Conservation (phyloP, 2,113 vertebrate genomes). For the Elanoides forficatus region DNA sequence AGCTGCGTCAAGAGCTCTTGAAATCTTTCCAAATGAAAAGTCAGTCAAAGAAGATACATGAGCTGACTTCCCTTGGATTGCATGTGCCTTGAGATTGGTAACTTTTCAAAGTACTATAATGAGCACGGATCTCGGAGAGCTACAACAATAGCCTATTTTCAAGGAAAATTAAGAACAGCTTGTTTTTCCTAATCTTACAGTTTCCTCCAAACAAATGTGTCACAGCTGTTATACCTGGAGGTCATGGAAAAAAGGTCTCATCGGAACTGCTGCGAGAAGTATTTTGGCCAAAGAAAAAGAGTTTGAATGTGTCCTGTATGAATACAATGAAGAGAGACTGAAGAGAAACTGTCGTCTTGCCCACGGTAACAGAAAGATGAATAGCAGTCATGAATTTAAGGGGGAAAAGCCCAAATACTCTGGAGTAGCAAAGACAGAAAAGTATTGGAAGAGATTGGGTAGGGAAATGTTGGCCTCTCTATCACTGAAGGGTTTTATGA, state of each 20-base stretch:
- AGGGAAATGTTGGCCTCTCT: neutral
- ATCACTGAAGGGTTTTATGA: neutral
- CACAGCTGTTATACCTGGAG: conserved; percentile 7
- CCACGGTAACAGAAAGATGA: neutral
- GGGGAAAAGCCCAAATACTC: neutral
- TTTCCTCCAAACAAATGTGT: neutral
- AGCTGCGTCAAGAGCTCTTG: neutral
- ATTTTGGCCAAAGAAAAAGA: neutral
- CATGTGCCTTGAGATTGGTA: neutral
- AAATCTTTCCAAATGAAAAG: neutral
- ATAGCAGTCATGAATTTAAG: neutral
- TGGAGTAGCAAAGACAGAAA: neutral
- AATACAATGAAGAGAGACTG: neutral
- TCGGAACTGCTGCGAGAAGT: neutral
- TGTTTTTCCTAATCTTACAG: neutral
- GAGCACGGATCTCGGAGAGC: neutral
- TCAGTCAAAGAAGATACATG: neutral
- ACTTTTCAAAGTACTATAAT: neutral
- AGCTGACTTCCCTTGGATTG: neutral
- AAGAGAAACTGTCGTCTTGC: neutral
- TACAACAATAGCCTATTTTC: neutral
- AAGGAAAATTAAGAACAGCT: neutral
- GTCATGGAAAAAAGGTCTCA: conserved; percentile 31
- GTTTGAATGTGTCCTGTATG: neutral
- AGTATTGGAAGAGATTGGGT: neutral